Base-by-base conservation (phyloP, 2,888 invertebrate genomes). In the Stenodema calcarata region DNA sequence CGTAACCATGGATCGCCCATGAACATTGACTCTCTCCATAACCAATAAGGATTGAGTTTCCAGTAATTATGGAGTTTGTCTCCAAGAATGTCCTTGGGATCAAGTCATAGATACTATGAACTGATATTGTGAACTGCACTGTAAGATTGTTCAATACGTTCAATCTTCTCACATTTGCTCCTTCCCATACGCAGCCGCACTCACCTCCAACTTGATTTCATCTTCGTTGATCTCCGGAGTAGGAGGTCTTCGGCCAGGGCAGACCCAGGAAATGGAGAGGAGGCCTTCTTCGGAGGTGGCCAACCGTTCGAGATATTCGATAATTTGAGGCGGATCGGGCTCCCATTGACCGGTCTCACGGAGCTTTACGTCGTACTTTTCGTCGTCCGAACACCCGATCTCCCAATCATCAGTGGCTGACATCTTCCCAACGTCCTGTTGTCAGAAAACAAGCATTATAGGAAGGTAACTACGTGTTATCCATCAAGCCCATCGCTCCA, bases 251-350 rank as follows among this genome's bases (percentile, higher is more conserved):
- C 91, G 89, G 2, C 91, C 92, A 11, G 91, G 91, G 88, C 91
- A 91, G 83, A 90, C 90, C 92, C 92, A 92, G 75, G 91, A 90
- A 44, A 92, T 87, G 62, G 91, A 90, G 70, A 91, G 88, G 16
- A 89, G 89, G 86, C 89, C 88, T 27, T 87, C 87, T 75, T 90
- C 90, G 9, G 86, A 86, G 47, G 23, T 44, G 18, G 70, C 80
- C 44, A 86, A 30, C 30, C 91, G 80, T 76, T 91, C 90, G 47
- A 92, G 86, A 70, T 91, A 90, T 79, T 91, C 91, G 7, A 90
- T 87, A 62, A 91, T 90, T 47, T 90, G 90, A 30, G 90, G 90
- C 4, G 90, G 89, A 69, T 89, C 89, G 0, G 91, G 91, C 70
- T 90, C 89, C 90, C 91, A 91, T 14, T 89, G 84, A 83, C 88